Conservation (phyloP, 2,113 vertebrate species). For the Albula glossodonta region DNA sequence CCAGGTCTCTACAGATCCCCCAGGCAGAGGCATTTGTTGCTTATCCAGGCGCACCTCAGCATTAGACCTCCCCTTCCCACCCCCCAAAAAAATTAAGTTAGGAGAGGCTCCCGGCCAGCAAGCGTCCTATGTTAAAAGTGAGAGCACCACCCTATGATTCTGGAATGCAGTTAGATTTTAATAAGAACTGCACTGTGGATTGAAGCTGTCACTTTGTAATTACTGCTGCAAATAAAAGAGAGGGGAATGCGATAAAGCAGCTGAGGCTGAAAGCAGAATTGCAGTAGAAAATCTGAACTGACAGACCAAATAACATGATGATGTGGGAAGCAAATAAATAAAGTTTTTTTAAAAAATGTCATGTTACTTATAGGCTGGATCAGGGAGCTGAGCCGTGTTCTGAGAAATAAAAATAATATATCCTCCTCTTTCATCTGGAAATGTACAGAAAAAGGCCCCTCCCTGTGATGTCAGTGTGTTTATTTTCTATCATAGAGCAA, state of each 20-base stretch:
- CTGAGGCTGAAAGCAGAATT: conserved; percentile 52
- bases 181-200: conserved; percentile 29
- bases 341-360: conserved; percentile 54
- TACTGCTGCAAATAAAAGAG: conserved; percentile 60
- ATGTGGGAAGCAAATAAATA: conserved; percentile 67
- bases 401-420: conserved; percentile 62
- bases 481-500: conserved; percentile 64
- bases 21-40: neutral
- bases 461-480: conserved; percentile 51
- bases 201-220: conserved; percentile 67
- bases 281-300: conserved; percentile 64
- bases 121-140: neutral
- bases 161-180: neutral
- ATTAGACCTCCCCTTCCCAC: neutral
- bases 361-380: conserved; percentile 59
- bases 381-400: conserved; percentile 47
- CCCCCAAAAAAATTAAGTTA: neutral
- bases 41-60: neutral
- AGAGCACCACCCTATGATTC: neutral
- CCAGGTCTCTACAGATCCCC: neutral
- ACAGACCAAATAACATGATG: conserved; percentile 63
- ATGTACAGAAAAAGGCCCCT: conserved; percentile 55
- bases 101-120: neutral
- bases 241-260: conserved; percentile 50
- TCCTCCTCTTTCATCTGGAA: conserved; percentile 67